Conservation (phyloP, 2,888 invertebrate species). For the Drosophila formosana region DNA sequence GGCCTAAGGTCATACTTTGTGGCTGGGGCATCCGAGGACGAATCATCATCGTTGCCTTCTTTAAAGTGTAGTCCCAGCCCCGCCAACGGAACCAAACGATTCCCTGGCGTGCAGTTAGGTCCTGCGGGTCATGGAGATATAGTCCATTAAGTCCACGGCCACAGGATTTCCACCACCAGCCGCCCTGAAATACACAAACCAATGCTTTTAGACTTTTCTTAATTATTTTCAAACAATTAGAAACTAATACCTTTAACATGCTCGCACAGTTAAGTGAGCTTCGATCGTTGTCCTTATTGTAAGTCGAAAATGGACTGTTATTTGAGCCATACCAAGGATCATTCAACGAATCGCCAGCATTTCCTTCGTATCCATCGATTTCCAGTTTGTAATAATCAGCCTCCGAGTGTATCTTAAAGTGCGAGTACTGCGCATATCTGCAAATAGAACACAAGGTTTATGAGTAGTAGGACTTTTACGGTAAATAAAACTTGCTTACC, state of each 20-base stretch:
- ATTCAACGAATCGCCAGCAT: constrained; percentile 95
- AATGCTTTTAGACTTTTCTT: too few species aligned
- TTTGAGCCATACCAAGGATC: constrained; percentile 98
- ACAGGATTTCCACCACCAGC: constrained; percentile 98
- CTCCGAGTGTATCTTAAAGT: constrained; percentile 96
- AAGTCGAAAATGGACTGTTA: constrained; percentile 96
- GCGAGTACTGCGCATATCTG: constrained; percentile 95
- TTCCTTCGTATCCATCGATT: constrained; percentile 96
- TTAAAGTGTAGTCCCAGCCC: constrained; percentile 97
- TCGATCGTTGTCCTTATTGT: constrained; percentile 96
- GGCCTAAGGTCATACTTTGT: constrained; percentile 63
- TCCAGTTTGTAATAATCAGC: constrained; percentile 96
- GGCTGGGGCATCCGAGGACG: constrained; percentile 87
- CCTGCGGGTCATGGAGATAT: constrained; percentile 95
- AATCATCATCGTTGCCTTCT: constrained; percentile 96
- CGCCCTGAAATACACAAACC: constrained; percentile 86
- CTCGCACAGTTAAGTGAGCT: constrained; percentile 96
- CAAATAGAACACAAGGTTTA: constrained; percentile 43
- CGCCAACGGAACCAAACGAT: constrained; percentile 98
- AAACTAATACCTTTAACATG: constrained; percentile 89
- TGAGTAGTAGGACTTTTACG: neutral
- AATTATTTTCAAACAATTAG: too few species aligned
- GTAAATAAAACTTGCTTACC: constrained; percentile 86
- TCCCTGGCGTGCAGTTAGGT: constrained; percentile 95
- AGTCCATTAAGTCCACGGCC: constrained; percentile 95